Percentiles rank a stretch among this genome's conserved stretches.
These are phyloP conservation scores for Mylabris sibirica DNA, from an alignment of 2,888 invertebrate species.

Conservation along the genomic window DNA sequence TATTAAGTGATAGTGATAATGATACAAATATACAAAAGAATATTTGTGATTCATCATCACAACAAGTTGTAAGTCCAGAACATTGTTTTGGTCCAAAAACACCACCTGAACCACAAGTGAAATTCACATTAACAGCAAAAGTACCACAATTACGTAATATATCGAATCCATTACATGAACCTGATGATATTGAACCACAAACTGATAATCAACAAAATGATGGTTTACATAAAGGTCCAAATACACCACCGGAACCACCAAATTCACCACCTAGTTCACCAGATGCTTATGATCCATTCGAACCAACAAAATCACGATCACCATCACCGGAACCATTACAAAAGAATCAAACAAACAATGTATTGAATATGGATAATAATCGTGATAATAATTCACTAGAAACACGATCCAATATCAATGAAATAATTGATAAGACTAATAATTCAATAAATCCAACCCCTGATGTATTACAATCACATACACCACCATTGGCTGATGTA, in stretches of 20 bases:
- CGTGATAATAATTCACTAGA: constrained; percentile 40
- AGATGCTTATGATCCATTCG: constrained; percentile 90
- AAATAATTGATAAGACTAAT: constrained; percentile 46
- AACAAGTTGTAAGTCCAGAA: constrained; percentile 55
- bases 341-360: constrained; percentile 23
- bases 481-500: constrained; percentile 55
- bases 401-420: constrained; percentile 37
- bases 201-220: constrained; percentile 48
- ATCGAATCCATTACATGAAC: constrained; percentile 70
- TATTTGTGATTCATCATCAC: constrained; percentile 53
- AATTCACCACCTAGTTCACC: constrained; percentile 76
- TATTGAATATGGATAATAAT: constrained; percentile 37
- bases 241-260: constrained; percentile 75
- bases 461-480: constrained; percentile 50
- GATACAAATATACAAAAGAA: constrained; percentile 58
- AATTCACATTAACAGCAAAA: constrained; percentile 68
- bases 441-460: constrained; percentile 40
- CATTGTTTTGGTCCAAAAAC: constrained; percentile 70
- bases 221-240: constrained; percentile 70
- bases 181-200: constrained; percentile 61
- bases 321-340: constrained; percentile 65
- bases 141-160: constrained; percentile 64
- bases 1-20: constrained; percentile 83
- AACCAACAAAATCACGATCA: constrained; percentile 84
- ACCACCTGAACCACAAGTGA: constrained; percentile 76